phyloP scores from a whole-genome alignment of 2,888 invertebrate genomes.

The Tipula vernalis region DNA sequence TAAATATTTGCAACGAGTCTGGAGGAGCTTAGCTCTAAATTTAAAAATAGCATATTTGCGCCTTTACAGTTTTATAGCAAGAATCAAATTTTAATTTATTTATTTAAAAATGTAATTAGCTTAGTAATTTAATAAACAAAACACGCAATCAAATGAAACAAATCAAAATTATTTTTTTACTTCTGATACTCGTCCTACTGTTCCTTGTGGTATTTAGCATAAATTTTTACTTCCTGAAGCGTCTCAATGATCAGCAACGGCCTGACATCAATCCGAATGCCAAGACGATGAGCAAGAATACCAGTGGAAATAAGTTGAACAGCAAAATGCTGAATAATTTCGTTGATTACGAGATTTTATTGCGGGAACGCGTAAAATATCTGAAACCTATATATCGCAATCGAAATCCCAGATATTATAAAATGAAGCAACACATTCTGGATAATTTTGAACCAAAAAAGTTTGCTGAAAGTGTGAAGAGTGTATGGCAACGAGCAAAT shows the following conservation, averaged over 20 bases:
- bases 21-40: neutral
- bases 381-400: conserved; percentile 33
- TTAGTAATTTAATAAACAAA: neutral
- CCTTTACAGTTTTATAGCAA: neutral
- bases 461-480: conserved; percentile 38
- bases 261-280: conserved; percentile 13
- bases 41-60: neutral
- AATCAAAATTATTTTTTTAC: conserved; percentile 11
- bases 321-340: conserved; percentile 21
- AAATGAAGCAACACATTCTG: conserved; percentile 32
- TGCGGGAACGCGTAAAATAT: conserved; percentile 30
- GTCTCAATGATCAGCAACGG: conserved; percentile 27
- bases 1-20: neutral
- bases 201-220: conserved; percentile 18
- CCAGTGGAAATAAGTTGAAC: conserved; percentile 25
- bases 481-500: conserved; percentile 38
- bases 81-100: neutral
- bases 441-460: conserved; percentile 29
- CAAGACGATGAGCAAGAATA: conserved; percentile 12
- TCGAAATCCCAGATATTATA: conserved; percentile 34
- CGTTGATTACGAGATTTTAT: conserved; percentile 22
- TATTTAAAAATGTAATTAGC: neutral
- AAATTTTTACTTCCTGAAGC: conserved; percentile 36
- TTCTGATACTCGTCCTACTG: conserved; percentile 15
- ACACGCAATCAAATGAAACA: neutral